Percentiles rank a stretch among this genome's conserved stretches.
Evolutionary conservation across 2,888 invertebrate species (phyloP).

Genomic region (Cryptocephalus primarius): DNA sequence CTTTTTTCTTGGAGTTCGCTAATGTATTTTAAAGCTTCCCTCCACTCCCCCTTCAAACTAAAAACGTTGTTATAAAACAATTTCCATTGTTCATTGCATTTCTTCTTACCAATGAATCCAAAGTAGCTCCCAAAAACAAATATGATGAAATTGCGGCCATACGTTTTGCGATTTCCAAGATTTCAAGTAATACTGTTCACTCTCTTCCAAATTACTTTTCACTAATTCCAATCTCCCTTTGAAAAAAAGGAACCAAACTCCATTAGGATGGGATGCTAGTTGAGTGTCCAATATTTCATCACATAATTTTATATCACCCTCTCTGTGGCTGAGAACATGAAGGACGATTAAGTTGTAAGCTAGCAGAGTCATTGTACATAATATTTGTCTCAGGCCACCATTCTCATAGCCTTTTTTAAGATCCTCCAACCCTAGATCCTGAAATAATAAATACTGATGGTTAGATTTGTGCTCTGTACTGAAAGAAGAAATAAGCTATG

Average conservation of each 20-base stretch:
- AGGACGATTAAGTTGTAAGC: constrained; percentile 79
- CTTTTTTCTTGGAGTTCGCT: constrained; percentile 62
- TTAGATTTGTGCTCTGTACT: no score
- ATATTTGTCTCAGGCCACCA: constrained; percentile 69
- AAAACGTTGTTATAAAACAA: constrained; percentile 11
- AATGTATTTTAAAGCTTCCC: constrained; percentile 62
- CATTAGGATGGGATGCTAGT: constrained; percentile 66
- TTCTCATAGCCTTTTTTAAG: constrained; percentile 60
- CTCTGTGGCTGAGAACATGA: constrained; percentile 69
- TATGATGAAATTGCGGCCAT: constrained; percentile 86
- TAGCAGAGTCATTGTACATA: constrained; percentile 77
- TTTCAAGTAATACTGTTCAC: constrained; percentile 64
- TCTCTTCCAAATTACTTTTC: constrained; percentile 60
- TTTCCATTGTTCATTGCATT: constrained; percentile 5
- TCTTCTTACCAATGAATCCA: constrained; percentile 69
- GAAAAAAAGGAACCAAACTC: constrained; percentile 88
- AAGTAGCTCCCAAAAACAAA: constrained; percentile 90
- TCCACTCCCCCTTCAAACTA: constrained; percentile 65
- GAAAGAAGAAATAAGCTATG: no score
- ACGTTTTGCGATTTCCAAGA: constrained; percentile 73
- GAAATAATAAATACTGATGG: neutral
- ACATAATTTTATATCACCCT: constrained; percentile 69
- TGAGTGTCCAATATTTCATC: constrained; percentile 64
- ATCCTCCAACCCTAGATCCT: constrained; percentile 58
- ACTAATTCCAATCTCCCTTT: constrained; percentile 78